phyloP scores from a whole-genome alignment of 30 jellyfish, hydroid and myxozoan species.

The Nemopilema nomurai region DNA sequence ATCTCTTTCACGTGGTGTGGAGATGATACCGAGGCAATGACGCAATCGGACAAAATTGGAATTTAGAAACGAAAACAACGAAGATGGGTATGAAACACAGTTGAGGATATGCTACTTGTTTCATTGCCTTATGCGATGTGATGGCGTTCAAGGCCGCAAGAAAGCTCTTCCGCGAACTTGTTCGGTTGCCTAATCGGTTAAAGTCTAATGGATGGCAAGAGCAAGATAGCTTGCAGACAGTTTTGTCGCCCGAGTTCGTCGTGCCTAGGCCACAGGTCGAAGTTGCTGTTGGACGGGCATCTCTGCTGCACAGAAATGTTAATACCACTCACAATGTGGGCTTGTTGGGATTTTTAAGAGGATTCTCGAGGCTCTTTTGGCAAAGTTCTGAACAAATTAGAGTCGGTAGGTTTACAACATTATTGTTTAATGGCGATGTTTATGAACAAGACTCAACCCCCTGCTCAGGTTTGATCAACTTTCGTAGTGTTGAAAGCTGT shows the following conservation, averaged over 20 bases:
- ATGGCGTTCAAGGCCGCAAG: conserved; percentile 59
- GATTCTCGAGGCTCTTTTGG: neutral
- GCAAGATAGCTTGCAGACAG: conserved; percentile 3
- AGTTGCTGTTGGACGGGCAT: conserved; percentile 1
- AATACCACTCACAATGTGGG: neutral
- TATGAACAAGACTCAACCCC: no score
- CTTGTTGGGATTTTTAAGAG: neutral
- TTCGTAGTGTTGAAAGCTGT: neutral
- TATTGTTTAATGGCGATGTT: no score
- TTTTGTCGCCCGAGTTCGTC: conserved; percentile 4
- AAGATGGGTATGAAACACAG: neutral
- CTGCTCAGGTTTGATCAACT: neutral
- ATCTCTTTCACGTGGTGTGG: no score
- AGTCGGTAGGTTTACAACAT: neutral
- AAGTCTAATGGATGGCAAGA: conserved; percentile 16
- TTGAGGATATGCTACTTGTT: neutral
- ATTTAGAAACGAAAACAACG: neutral
- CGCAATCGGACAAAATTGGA: neutral
- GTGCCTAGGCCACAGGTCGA: conserved; percentile 1
- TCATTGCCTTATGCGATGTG: neutral
- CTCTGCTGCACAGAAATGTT: neutral
- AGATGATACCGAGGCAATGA: neutral
- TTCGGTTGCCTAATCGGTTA: conserved; percentile 17
- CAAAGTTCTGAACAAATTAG: neutral
- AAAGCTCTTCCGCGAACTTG: conserved; percentile 40